Conservation (phyloP, 1,140 invertebrate genomes). For the Chrysomallon squamiferum region DNA sequence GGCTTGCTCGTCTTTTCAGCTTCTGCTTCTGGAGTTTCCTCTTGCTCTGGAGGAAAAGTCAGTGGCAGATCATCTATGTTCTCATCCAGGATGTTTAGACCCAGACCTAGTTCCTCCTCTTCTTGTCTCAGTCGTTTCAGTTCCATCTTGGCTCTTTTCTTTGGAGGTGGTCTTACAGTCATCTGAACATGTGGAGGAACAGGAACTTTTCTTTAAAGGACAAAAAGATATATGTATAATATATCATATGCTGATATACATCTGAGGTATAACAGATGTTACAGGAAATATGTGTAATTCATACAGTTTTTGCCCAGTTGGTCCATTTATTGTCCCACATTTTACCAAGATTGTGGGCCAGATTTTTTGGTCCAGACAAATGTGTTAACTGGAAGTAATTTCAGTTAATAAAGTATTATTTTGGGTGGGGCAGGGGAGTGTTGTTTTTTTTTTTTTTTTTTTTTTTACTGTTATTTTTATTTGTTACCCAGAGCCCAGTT, state of each 20-base stretch:
- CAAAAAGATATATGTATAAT: not conserved
- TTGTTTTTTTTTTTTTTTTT: too few relatives aligned
- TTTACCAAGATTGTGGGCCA: not conserved
- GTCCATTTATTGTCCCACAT: not conserved
- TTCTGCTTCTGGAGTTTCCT: not conserved
- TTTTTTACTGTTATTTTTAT: too few relatives aligned
- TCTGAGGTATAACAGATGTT: too few relatives aligned
- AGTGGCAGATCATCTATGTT: conserved; percentile 20
- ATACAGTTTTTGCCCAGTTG: not conserved
- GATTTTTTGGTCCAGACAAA: not conserved
- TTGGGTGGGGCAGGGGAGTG: too few relatives aligned
- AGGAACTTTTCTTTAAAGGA: not conserved
- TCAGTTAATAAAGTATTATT: too few relatives aligned
- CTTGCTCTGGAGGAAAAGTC: not conserved
- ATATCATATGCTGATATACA: not conserved
- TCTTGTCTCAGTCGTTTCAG: conserved; percentile 29
- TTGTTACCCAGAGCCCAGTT: too few relatives aligned
- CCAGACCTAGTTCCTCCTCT: conserved; percentile 14
- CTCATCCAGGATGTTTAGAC: not conserved
- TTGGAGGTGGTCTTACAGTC: conserved; percentile 49
- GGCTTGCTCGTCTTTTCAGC: not conserved
- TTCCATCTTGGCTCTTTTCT: conserved; percentile 51
- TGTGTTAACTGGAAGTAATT: too few relatives aligned
- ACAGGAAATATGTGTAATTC: not conserved
- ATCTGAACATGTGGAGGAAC: conserved; percentile 4